Conservation (phyloP, 2,888 invertebrate genomes). For the Yponomeuta sedellus region DNA sequence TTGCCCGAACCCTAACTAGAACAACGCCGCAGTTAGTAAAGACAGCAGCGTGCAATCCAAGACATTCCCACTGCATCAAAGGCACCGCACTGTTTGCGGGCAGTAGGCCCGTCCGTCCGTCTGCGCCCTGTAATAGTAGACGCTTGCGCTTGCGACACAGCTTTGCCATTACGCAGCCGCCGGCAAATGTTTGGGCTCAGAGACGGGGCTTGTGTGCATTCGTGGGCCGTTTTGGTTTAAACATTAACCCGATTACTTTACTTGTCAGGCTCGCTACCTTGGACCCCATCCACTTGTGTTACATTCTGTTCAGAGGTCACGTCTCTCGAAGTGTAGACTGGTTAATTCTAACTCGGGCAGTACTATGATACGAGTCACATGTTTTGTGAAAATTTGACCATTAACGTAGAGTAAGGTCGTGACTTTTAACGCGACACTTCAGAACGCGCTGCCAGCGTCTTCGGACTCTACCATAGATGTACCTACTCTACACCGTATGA, state of each 20-base stretch:
- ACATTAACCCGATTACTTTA: background rate
- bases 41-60: background rate
- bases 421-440: no score
- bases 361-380: no score
- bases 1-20: no score
- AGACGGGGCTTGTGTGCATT: background rate
- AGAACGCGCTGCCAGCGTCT: no score
- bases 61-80: slow-evolving; percentile 5
- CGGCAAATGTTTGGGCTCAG: slow-evolving; percentile 25
- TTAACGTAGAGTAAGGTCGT: no score
- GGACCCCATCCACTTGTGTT: background rate
- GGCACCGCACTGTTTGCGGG: slow-evolving; percentile 24
- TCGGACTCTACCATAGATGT: no score
- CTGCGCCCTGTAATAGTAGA: slow-evolving; percentile 38
- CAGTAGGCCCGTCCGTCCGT: slow-evolving; percentile 18
- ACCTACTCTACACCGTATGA: no score
- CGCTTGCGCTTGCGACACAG: slow-evolving; percentile 39
- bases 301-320: no score
- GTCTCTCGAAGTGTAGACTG: no score
- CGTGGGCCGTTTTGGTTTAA: background rate
- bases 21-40: no score
- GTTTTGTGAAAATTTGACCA: no score
- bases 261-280: background rate
- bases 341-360: no score
- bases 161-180: slow-evolving; percentile 53